These are phyloP conservation scores for Nanorana parkeri DNA, from an alignment of 2,113 vertebrate species.

Conservation along the genomic window DNA sequence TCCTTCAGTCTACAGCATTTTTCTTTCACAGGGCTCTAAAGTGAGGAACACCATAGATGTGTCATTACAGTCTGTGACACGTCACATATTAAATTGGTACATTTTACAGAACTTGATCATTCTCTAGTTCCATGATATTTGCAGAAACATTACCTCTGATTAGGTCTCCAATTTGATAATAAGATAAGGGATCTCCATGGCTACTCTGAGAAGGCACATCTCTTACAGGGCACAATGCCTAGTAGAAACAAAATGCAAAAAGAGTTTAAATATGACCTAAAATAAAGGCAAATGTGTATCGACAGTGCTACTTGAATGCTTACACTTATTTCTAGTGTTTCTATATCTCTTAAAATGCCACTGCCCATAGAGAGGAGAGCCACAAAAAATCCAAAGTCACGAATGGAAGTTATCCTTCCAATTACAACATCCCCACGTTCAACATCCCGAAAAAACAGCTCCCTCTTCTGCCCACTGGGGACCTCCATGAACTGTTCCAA, in stretches of 20 bases:
- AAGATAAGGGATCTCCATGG: conserved; percentile 95
- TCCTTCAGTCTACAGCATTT: too few relatives aligned
- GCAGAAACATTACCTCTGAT: conserved; percentile 80
- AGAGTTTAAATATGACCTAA: too few relatives aligned
- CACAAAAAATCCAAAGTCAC: conserved; percentile 97
- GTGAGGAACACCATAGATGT: too few relatives aligned
- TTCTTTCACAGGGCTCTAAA: too few relatives aligned
- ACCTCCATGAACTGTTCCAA: conserved; percentile 94
- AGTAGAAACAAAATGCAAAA: conserved; percentile 32
- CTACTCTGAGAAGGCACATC: conserved; percentile 92
- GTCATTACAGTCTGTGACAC: too few relatives aligned
- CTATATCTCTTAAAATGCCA: conserved; percentile 85
- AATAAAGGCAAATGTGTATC: too few relatives aligned
- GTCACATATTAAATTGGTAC: too few relatives aligned
- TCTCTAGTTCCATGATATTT: neutral
- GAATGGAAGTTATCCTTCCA: conserved; percentile 89
- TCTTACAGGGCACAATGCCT: conserved; percentile 93
- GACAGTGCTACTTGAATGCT: conserved; percentile 45
- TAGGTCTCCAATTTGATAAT: conserved; percentile 92
- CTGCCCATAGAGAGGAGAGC: conserved; percentile 87
- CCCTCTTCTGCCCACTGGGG: conserved; percentile 81
- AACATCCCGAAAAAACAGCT: conserved; percentile 89
- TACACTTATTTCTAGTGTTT: conserved; percentile 92
- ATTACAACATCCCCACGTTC: conserved; percentile 91
- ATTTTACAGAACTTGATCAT: too few relatives aligned